A percentile compares a stretch with the other conserved stretches of the same genome.
Conservation (phyloP, 2,797 vertebrate genomes). For the Ctenosaura bakeri region DNA sequence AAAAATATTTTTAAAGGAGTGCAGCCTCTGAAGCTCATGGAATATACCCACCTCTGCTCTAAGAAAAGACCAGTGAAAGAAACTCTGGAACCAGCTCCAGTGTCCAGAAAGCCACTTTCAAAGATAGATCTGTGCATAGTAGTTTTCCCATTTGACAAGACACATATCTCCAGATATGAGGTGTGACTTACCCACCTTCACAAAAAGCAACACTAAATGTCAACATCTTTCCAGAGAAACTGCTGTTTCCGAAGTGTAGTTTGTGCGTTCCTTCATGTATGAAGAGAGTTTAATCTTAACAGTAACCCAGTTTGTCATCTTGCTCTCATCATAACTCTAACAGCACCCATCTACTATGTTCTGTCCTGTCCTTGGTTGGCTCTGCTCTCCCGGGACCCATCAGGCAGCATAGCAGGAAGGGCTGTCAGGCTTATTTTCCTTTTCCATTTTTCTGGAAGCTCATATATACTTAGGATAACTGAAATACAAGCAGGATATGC, state of each 20-base stretch:
- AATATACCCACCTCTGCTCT: neutral
- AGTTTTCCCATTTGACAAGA: neutral
- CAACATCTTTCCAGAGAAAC: conserved; percentile 40
- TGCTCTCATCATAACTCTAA: conserved; percentile 42
- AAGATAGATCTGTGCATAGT: neutral
- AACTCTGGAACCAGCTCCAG: neutral
- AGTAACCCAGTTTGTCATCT: conserved; percentile 43
- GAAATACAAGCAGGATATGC: neutral
- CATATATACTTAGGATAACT: conserved; percentile 33
- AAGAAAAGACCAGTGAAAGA: neutral
- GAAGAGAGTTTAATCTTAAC: conserved; percentile 52
- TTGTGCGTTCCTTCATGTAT: neutral
- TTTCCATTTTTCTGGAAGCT: conserved; percentile 46
- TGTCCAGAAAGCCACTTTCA: neutral
- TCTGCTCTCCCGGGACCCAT: conserved; percentile 48
- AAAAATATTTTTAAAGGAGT: too few relatives aligned
- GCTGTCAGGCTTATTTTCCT: conserved; percentile 51
- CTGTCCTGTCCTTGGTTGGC: conserved; percentile 48
- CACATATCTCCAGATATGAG: conserved; percentile 19
- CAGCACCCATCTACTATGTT: conserved; percentile 25
- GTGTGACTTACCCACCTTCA: conserved; percentile 5
- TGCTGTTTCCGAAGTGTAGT: conserved; percentile 24
- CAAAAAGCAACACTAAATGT: conserved; percentile 35
- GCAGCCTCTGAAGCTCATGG: too few relatives aligned
- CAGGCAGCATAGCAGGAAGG: conserved; percentile 38